phyloP scores from a whole-genome alignment of 2,113 vertebrate genomes.

The Colinus virginianus region DNA sequence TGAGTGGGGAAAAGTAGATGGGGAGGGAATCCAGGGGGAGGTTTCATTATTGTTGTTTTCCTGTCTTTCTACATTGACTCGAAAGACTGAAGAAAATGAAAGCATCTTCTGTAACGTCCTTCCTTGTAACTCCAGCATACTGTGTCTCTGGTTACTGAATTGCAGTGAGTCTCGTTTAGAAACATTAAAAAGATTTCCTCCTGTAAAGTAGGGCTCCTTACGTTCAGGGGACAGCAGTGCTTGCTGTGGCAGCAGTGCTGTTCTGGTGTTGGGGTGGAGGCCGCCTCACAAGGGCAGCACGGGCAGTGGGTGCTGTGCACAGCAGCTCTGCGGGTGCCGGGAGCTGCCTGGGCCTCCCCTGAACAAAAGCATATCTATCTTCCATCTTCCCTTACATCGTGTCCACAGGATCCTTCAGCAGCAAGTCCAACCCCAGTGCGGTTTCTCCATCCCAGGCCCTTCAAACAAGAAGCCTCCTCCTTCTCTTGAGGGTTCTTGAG shows the following conservation, averaged over 20 bases:
- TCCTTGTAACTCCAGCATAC: constrained; percentile 35
- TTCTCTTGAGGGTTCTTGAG: not conserved
- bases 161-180: constrained; percentile 23
- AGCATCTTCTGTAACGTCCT: constrained; percentile 36
- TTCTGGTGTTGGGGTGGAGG: not conserved
- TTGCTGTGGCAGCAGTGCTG: not conserved
- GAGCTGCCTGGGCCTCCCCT: not conserved
- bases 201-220: not conserved
- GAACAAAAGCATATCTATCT: not conserved
- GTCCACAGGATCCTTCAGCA: not conserved
- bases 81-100: constrained; percentile 62
- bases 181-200: not conserved
- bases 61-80: constrained; percentile 38
- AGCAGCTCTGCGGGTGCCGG: too few species aligned
- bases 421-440: not conserved
- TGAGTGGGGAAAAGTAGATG: constrained; percentile 54
- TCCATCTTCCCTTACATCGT: not conserved
- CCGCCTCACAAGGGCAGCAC: not conserved
- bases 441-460: not conserved
- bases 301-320: too few species aligned
- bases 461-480: not conserved
- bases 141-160: constrained; percentile 34
- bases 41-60: constrained; percentile 55
- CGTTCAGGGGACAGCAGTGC: not conserved
- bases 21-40: constrained; percentile 41